Evolutionary conservation across 37 sponge, comb jelly and placozoan species (phyloP).

Genomic region (Spongia lamella): DNA sequence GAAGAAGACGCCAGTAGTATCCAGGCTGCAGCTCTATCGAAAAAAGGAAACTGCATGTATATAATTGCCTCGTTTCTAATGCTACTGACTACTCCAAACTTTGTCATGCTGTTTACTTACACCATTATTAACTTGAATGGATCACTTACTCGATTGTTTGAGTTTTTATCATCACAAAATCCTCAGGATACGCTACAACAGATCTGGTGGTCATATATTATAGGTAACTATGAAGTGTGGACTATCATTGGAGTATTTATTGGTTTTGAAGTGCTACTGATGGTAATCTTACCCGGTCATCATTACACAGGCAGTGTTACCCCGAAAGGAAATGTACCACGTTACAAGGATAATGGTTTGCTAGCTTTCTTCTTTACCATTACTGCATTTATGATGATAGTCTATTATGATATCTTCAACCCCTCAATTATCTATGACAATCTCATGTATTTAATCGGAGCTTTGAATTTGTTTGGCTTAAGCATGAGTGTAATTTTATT

Average conservation of each 20-base stretch:
- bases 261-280: conserved; percentile 58
- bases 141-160: conserved; percentile 5
- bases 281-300: conserved; percentile 61
- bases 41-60: too few relatives aligned
- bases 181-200: background rate
- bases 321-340: conserved; percentile 60
- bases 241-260: conserved; percentile 36
- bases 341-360: conserved; percentile 70
- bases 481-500: conserved; percentile 21
- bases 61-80: conserved; percentile 40
- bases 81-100: conserved; percentile 46
- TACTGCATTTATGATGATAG: conserved; percentile 16
- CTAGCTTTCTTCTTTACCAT: conserved; percentile 39
- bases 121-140: conserved; percentile 59
- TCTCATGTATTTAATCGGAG: conserved; percentile 59
- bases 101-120: conserved; percentile 64
- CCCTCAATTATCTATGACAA: conserved; percentile 67
- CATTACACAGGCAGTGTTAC: conserved; percentile 41
- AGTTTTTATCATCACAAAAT: conserved; percentile 8
- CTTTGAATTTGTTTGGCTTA: conserved; percentile 59
- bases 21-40: too few relatives aligned
- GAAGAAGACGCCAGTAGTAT: too few relatives aligned
- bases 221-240: conserved; percentile 57
- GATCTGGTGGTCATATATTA: conserved; percentile 14
- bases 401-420: conserved; percentile 52